phyloP scores from a whole-genome alignment of 2,888 invertebrate species.

The Heteropelma amictum region DNA sequence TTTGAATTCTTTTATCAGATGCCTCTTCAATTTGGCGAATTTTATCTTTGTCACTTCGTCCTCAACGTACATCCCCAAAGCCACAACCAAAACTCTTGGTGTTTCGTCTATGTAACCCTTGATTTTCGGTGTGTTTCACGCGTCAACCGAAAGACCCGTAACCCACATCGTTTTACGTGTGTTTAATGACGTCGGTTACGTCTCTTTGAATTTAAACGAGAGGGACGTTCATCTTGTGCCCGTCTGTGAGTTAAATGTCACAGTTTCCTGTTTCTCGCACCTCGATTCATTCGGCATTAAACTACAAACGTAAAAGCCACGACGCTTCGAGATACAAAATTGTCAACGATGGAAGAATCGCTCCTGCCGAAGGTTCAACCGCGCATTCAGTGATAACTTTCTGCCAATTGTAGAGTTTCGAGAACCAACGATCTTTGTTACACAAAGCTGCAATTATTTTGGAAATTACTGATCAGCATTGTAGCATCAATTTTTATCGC shows the following conservation, averaged over 20 bases:
- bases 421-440: no score
- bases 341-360: conserved; percentile 22
- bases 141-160: not conserved
- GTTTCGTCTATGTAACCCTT: not conserved
- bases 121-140: not conserved
- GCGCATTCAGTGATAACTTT: not conserved
- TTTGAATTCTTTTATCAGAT: no score
- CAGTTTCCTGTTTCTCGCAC: not conserved
- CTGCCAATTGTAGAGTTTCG: no score
- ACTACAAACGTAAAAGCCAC: conserved; percentile 8
- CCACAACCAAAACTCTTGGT: not conserved
- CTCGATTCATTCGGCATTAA: not conserved
- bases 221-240: not conserved
- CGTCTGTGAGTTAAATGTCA: not conserved
- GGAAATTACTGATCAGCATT: no score
- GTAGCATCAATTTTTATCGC: no score
- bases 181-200: not conserved
- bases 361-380: conserved; percentile 2
- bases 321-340: conserved; percentile 14
- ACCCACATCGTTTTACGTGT: not conserved
- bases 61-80: not conserved
- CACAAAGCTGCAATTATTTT: no score
- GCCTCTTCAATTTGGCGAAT: no score
- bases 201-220: not conserved
- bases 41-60: not conserved